Evolutionary conservation across 2,113 vertebrate genomes (phyloP).

Genomic region (Condylura cristata): DNA sequence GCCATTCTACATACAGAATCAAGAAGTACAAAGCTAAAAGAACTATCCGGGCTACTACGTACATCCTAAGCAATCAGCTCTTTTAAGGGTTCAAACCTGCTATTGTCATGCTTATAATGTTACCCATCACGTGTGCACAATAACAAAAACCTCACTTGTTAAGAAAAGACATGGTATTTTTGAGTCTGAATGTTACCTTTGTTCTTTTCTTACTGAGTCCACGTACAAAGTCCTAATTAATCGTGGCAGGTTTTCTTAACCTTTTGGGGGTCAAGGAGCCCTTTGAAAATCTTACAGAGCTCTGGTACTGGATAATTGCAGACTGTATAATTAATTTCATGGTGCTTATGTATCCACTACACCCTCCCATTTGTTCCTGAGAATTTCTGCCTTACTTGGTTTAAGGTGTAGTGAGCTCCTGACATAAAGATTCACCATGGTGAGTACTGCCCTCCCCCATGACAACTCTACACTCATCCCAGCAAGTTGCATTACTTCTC

Average conservation of each 20-base stretch:
- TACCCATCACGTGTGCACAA: background rate
- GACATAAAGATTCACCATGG: background rate
- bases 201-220: background rate
- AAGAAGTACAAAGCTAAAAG: background rate
- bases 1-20: background rate
- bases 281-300: constrained; percentile 15
- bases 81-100: background rate
- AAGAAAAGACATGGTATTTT: constrained; percentile 9
- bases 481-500: background rate
- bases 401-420: background rate
- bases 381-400: background rate
- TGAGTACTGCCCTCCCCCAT: background rate
- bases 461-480: background rate
- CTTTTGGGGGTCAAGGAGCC: background rate
- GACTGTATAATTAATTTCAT: background rate
- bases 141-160: background rate
- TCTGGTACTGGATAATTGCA: background rate
- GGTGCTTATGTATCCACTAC: background rate
- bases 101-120: background rate
- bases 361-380: background rate
- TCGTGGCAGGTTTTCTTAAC: background rate
- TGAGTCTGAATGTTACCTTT: background rate
- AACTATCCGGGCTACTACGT: background rate
- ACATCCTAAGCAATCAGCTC: background rate
- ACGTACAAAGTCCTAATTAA: constrained; percentile 2